These are phyloP conservation scores for Macheiramphus alcinus DNA, from an alignment of 2,113 vertebrate genomes.

Conservation along the genomic window DNA sequence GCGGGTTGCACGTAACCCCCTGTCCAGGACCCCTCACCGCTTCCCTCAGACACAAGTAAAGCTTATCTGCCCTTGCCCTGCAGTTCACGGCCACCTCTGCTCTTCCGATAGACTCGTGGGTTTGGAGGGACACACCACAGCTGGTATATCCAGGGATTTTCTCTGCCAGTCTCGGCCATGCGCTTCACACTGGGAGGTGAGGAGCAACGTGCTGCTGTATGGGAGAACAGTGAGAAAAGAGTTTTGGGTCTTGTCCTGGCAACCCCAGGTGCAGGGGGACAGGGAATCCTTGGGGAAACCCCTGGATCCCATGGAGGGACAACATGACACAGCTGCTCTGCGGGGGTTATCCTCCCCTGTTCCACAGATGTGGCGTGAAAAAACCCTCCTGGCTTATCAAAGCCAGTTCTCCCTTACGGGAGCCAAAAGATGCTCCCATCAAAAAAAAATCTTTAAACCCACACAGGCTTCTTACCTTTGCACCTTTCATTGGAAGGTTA, in stretches of 20 bases:
- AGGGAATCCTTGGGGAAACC: no score
- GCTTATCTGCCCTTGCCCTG: background rate
- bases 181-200: background rate
- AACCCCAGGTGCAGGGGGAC: background rate
- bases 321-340: background rate
- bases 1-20: accelerated
- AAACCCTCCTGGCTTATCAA: background rate
- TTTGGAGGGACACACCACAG: background rate
- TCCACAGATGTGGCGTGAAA: background rate
- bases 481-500: background rate
- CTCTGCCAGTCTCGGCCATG: background rate
- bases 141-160: background rate
- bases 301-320: background rate
- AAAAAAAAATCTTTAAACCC: background rate
- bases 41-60: background rate
- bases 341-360: accelerated
- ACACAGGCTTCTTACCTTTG: background rate
- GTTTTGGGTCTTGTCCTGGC: background rate
- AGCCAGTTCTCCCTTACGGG: background rate
- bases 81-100: background rate
- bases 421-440: background rate
- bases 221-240: background rate
- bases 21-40: accelerated
- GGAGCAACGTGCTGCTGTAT: accelerated
- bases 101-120: accelerated